phyloP scores from a whole-genome alignment of 2,888 invertebrate species.

The Eristalinus aeneus region DNA sequence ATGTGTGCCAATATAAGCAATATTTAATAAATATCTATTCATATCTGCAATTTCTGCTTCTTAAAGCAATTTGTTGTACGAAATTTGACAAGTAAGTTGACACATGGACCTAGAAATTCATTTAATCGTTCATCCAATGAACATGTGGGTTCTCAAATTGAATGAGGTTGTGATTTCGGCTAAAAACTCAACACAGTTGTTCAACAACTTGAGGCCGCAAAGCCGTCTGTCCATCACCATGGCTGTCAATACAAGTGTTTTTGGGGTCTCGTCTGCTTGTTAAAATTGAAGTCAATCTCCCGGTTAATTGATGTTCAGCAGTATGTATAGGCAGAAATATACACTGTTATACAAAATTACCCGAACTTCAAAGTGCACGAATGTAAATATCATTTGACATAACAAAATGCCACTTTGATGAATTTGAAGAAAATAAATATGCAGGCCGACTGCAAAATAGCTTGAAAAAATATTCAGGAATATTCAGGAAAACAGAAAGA shows the following conservation, averaged over 20 bases:
- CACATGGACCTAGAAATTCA: neutral
- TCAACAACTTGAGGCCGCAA: too few species aligned
- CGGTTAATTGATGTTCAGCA: too few species aligned
- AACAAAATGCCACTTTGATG: conserved; percentile 22
- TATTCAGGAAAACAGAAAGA: neutral
- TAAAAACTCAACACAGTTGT: too few species aligned
- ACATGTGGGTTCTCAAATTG: too few species aligned
- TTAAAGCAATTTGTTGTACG: neutral
- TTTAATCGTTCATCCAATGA: too few species aligned
- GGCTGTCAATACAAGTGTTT: too few species aligned
- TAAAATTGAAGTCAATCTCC: too few species aligned
- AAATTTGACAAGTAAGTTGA: neutral
- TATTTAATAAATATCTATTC: conserved; percentile 87
- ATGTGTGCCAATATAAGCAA: conserved; percentile 89
- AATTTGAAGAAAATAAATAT: conserved; percentile 2
- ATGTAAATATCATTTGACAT: conserved; percentile 2
- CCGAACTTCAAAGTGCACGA: conserved; percentile 1
- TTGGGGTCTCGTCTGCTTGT: too few species aligned
- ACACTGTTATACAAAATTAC: neutral
- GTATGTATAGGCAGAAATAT: too few species aligned
- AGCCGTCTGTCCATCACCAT: too few species aligned
- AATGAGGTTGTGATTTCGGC: too few species aligned
- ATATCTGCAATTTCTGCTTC: conserved; percentile 76
- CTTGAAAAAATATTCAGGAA: neutral
- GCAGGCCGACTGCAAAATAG: conserved; percentile 33